Evolutionary conservation across 1,140 invertebrate species (phyloP), one percentile per base, ranked within the genome.

Genomic region (Metopolophium dirhodum): DNA sequence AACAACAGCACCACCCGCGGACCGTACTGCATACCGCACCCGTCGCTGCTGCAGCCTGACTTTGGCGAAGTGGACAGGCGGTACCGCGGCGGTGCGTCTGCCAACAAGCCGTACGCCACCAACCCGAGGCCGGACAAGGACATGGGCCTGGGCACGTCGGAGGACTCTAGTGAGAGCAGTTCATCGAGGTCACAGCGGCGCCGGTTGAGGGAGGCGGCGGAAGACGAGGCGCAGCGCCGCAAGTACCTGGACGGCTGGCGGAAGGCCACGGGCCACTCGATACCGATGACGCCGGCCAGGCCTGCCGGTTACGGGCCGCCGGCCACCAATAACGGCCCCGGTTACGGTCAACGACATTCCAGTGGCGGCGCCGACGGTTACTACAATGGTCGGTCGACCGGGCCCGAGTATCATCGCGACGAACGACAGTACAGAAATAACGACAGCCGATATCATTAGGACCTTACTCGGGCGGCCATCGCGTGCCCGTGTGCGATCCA

Each of bases 101-200:
- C 14, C 45, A 95, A 97, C 86, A 95, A 97, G 0, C 95, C 95
- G 26, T 26, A 93, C 86, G 47, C 90, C 51, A 20, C 88, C 18
- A 35, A 96, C 95, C 95, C 96, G 54, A 90, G 95, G 94, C 95
- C 96, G 57, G 98, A 99, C 57, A 97, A 98, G 95, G 98, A 99
- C 95, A 96, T 97, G 7, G 98, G 98, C 0, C 95, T 99, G 0
- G 98, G 98, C 0, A 98, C 98, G 8, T 98, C 97, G 1, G 97
- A 97, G 95, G 97, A 97, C 95, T 97, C 96, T 7, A 97, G 96
- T 90, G 97, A 97, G 94, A 97, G 96, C 94, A 97, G 96, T 94
- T 97, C 97, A 0, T 97, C 96, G 94, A 97, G 97, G 94, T 97
- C 97, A 7, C 95, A 96, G 6, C 94, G 95, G 2, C 61, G 30